These are phyloP conservation scores for Dasysyrphus tricinctus DNA, from an alignment of 2,888 invertebrate genomes.

Conservation along the genomic window DNA sequence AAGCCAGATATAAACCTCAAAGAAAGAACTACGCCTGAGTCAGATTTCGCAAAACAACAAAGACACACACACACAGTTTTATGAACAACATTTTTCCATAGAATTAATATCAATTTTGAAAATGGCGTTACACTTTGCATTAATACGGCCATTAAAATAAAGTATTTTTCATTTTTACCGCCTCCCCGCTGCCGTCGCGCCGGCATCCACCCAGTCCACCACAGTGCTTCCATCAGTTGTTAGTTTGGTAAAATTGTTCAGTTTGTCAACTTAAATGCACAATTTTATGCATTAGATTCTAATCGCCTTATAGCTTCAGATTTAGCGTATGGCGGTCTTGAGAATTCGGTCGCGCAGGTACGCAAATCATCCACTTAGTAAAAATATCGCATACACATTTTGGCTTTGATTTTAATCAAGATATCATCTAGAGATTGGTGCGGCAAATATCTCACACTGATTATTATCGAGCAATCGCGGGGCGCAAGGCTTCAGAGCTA, in stretches of 20 bases:
- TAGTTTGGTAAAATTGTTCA: constrained; percentile 50
- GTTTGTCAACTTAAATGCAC: constrained; percentile 69
- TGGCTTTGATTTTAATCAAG: constrained; percentile 62
- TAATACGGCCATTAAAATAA: constrained; percentile 54
- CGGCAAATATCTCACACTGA: constrained; percentile 74
- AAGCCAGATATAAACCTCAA: neutral
- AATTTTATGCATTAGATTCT: constrained; percentile 61
- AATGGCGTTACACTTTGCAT: constrained; percentile 57
- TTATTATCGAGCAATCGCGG: constrained; percentile 33
- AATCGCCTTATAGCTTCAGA: constrained; percentile 48
- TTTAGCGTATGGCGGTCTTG: neutral
- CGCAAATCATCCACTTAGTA: constrained; percentile 36
- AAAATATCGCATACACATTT: constrained; percentile 47
- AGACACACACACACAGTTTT: constrained; percentile 1
- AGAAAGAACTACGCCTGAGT: constrained; percentile 22
- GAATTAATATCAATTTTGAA: constrained; percentile 65
- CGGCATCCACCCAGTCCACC: no score
- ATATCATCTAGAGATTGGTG: constrained; percentile 68
- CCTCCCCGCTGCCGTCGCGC: neutral
- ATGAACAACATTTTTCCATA: constrained; percentile 10
- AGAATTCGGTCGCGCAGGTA: constrained; percentile 9
- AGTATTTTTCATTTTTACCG: constrained; percentile 29
- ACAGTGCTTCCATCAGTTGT: constrained; percentile 5
- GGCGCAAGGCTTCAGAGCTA: constrained; percentile 25
- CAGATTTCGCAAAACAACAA: neutral